Evolutionary conservation across 1,140 invertebrate genomes (phyloP), one percentile per base, ranked within the genome.

Genomic region (Oppia nitens): DNA sequence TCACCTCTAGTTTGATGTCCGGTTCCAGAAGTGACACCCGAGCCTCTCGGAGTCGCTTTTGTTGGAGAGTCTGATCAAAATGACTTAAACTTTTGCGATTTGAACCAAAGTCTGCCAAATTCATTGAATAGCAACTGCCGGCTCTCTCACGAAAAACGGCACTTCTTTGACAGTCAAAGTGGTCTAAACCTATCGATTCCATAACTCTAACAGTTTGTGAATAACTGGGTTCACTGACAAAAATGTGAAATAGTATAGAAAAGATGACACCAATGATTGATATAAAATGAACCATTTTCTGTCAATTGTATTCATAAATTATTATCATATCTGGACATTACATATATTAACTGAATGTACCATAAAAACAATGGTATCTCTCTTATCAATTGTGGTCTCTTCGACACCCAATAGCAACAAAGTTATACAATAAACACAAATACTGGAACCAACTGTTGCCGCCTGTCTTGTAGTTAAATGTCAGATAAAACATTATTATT

Each of bases 171-270:
- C 17, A 6, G 6, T 40, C 32, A 40, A 40, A 17, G 6, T 51
- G 23, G 14, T 51, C 49, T 9, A 6, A 9, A 6, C 4, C 53
- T 53, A 14, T n/a, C 51, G 14, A 3, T 56, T 17, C 6, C 47
- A n/a, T 28, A 53, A 56, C 28, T 56, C 55, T 3, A 3, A 56
- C 25, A 9, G 32, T 28, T 25, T 52, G 11, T 32, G 51, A 3
- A 21, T 23, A n/a, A 56, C 28, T 56, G 12, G 55, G 55, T 21
- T 56, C 55, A 32, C 55, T 60, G 12, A 65, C 79, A 73, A 62
- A 80, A 45, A 62, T n/a, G 67, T 92, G 87, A 69, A 93, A 93
- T 6, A 88, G 65, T n/a, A 84, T 51, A 0, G 84, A 82, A 57
- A 82, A 78, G 23, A 86, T 6, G 2, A 74, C 59, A 24, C 90